Percentiles rank a stretch among this genome's conserved stretches.
These are phyloP conservation scores for Colius striatus DNA, from an alignment of 2,113 vertebrate species.

Conservation along the genomic window DNA sequence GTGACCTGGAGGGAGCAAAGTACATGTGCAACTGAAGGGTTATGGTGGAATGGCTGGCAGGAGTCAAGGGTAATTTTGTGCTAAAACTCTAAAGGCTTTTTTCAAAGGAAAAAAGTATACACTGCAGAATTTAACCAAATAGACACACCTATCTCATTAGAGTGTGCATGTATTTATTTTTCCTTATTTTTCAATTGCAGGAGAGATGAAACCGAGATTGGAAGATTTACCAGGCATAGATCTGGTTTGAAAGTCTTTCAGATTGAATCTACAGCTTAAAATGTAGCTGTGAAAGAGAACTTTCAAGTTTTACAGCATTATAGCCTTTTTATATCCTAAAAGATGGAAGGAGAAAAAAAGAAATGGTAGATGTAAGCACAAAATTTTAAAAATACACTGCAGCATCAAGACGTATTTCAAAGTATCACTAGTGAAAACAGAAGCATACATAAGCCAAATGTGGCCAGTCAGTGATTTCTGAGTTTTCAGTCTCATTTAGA, in stretches of 20 bases:
- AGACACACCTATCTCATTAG: neutral
- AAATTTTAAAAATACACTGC: neutral
- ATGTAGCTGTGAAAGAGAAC: neutral
- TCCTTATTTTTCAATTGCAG: neutral
- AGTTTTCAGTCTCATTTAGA: neutral
- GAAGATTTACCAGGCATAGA: neutral
- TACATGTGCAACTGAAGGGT: neutral
- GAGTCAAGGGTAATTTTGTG: conserved; percentile 13
- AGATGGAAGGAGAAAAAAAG: neutral
- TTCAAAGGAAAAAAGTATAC: neutral
- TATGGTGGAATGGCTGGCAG: neutral
- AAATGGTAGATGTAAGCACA: neutral
- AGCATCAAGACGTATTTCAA: neutral
- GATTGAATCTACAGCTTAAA: neutral
- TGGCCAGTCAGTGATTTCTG: neutral
- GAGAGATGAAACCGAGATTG: neutral
- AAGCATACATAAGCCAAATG: neutral
- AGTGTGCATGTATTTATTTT: conserved; percentile 19
- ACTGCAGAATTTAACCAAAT: neutral
- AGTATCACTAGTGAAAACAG: neutral
- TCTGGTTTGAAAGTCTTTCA: neutral
- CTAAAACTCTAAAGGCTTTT: conserved; percentile 4
- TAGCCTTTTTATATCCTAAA: neutral
- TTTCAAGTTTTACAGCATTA: neutral
- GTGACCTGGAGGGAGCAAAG: conserved; percentile 44